A percentile compares a stretch with the other conserved stretches of the same genome.
Conservation (phyloP, 2,113 vertebrate genomes). For the Oryzias woworae region DNA sequence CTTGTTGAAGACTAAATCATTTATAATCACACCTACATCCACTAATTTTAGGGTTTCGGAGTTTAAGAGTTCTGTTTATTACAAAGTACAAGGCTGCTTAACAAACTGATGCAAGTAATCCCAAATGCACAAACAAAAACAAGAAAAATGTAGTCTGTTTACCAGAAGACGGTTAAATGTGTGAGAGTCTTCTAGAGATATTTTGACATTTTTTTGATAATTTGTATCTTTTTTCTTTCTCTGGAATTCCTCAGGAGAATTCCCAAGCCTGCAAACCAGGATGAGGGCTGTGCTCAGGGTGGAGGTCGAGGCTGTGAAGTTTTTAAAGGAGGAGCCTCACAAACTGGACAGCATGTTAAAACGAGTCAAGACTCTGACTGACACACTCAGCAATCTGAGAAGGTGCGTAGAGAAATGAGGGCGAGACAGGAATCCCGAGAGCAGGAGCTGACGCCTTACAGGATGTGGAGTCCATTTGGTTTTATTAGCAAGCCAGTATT, state of each 20-base stretch:
- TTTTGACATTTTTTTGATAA: neutral
- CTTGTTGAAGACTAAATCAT: too few relatives aligned
- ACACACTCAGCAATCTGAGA: conserved; percentile 83
- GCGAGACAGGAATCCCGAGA: conserved; percentile 6
- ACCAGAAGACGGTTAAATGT: too few relatives aligned
- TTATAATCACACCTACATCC: too few relatives aligned
- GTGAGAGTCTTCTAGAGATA: neutral
- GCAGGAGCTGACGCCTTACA: neutral
- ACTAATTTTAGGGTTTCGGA: too few relatives aligned
- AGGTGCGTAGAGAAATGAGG: conserved; percentile 75
- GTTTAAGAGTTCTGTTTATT: too few relatives aligned
- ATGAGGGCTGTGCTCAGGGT: conserved; percentile 91
- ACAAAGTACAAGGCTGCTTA: too few relatives aligned
- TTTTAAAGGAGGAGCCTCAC: conserved; percentile 96
- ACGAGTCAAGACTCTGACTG: conserved; percentile 89
- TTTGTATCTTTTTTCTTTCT: neutral
- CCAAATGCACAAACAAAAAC: too few relatives aligned
- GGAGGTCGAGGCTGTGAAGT: conserved; percentile 94
- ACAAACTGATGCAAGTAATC: too few relatives aligned
- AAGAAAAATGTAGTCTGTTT: too few relatives aligned
- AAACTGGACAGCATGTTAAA: conserved; percentile 94
- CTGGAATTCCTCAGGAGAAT: conserved; percentile 81
- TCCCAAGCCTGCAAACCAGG: conserved; percentile 87
- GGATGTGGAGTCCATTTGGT: conserved; percentile 58
- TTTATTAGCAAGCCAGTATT: conserved; percentile 25